Percentiles rank a stretch among this genome's conserved stretches.
Evolutionary conservation across 2,797 vertebrate genomes (phyloP).

Genomic region (Hapalemur alaotrensis): DNA sequence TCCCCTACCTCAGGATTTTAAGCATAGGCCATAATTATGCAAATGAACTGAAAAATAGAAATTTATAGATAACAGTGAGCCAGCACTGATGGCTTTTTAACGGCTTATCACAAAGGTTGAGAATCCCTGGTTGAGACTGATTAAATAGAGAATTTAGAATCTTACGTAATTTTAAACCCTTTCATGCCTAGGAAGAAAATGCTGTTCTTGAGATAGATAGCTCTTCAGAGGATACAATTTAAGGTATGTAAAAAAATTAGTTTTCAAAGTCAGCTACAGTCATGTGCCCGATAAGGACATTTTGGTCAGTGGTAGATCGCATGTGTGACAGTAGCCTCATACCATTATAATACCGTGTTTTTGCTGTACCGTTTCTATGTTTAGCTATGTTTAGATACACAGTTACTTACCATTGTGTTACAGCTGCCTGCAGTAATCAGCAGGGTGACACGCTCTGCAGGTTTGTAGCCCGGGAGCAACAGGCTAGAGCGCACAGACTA

Average conservation of each 20-base stretch:
- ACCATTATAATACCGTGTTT: neutral
- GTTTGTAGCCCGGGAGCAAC: neutral
- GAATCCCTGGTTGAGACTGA: conserved; percentile 67
- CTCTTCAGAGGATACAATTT: conserved; percentile 56
- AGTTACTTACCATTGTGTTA: neutral
- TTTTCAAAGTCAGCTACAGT: neutral
- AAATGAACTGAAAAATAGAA: neutral
- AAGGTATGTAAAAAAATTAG: conserved; percentile 61
- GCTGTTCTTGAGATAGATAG: conserved; percentile 50
- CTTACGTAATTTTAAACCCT: conserved; percentile 67
- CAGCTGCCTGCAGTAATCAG: neutral
- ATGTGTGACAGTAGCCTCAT: neutral
- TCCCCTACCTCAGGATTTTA: neutral
- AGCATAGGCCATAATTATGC: neutral
- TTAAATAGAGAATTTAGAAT: conserved; percentile 1
- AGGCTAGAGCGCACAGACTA: neutral
- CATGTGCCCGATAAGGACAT: neutral
- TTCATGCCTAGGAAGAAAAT: conserved; percentile 71
- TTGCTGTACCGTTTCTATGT: neutral
- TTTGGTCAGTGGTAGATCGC: neutral
- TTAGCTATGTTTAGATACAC: neutral
- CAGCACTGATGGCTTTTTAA: neutral
- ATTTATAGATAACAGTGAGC: neutral
- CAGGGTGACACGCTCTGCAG: neutral
- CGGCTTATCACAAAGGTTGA: conserved; percentile 56